phyloP scores from a whole-genome alignment of 2,113 vertebrate genomes.

The Tautogolabrus adspersus region DNA sequence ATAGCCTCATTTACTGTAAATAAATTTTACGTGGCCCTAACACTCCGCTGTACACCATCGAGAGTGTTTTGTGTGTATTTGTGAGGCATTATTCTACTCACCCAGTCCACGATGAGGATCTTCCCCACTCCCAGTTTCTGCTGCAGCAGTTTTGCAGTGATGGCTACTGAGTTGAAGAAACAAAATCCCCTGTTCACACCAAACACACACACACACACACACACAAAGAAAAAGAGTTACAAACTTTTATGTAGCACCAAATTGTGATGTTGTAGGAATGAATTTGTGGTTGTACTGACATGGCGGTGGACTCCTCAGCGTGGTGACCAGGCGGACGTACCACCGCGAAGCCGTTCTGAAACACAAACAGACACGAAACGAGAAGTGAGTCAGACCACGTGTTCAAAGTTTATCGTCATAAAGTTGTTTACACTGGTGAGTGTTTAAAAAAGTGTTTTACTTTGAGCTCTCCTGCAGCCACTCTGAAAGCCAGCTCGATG shows the following conservation, averaged over 20 bases:
- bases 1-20: no score
- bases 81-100: constrained; percentile 28
- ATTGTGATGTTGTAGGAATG: background rate
- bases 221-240: background rate
- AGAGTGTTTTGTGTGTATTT: no score
- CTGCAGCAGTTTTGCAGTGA: constrained; percentile 77
- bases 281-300: constrained; percentile 54
- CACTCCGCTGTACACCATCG: no score
- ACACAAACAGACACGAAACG: constrained; percentile 1
- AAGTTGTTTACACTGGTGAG: background rate
- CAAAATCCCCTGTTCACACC: constrained; percentile 75
- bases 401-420: background rate
- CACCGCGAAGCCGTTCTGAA: constrained; percentile 75
- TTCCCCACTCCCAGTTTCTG: constrained; percentile 79
- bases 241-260: background rate
- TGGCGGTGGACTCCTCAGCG: constrained; percentile 78
- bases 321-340: constrained; percentile 79
- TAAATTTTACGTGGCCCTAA: no score
- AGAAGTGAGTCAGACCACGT: background rate
- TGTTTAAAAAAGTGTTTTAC: constrained; percentile 2
- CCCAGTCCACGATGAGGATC: constrained; percentile 79
- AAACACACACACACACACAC: background rate
- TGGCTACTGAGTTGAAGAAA: constrained; percentile 80
- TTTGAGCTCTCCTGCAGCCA: constrained; percentile 77
- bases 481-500: constrained; percentile 77